Evolutionary conservation across 92 coral and sea anemone species (phyloP).

Genomic region (Isaurus tuberculatus): DNA sequence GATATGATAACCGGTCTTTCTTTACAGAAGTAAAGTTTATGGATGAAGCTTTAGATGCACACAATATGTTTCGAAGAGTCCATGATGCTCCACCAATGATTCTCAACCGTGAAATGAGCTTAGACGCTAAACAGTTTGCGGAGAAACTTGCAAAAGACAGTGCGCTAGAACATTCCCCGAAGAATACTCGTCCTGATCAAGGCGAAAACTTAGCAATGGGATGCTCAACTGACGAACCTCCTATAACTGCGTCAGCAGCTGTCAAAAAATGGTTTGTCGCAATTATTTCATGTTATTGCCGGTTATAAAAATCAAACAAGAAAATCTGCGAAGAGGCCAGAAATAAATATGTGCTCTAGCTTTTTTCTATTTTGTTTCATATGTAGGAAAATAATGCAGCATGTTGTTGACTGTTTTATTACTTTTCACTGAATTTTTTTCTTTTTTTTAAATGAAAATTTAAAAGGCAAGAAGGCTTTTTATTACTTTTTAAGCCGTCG

Average conservation of each 20-base stretch:
- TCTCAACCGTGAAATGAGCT: conserved; percentile 70
- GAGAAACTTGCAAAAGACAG: conserved; percentile 75
- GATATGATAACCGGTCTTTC: too few species aligned
- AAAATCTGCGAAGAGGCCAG: too few species aligned
- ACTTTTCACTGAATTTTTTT: too few species aligned
- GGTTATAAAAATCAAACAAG: too few species aligned
- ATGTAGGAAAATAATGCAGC: too few species aligned
- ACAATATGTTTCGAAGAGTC: conserved; percentile 79
- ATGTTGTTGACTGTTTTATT: too few species aligned
- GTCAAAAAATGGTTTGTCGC: conserved; percentile 67
- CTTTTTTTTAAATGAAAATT: too few species aligned
- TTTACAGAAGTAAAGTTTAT: conserved; percentile 66
- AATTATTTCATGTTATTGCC: too few species aligned
- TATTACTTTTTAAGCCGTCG: too few species aligned
- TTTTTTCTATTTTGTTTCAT: too few species aligned
- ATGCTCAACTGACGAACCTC: conserved; percentile 75
- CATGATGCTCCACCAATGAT: conserved; percentile 70
- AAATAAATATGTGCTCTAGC: too few species aligned
- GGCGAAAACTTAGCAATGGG: conserved; percentile 95
- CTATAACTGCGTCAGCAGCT: conserved; percentile 68
- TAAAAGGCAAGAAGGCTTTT: too few species aligned
- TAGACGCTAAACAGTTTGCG: conserved; percentile 82
- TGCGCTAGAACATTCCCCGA: conserved; percentile 78
- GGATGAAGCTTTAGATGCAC: conserved; percentile 75
- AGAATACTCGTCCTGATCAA: conserved; percentile 75